Evolutionary conservation across 37 sponge, comb jelly and placozoan genomes (phyloP), one percentile per base, ranked within the genome.

Genomic region (Amphimedon queenslandica): DNA sequence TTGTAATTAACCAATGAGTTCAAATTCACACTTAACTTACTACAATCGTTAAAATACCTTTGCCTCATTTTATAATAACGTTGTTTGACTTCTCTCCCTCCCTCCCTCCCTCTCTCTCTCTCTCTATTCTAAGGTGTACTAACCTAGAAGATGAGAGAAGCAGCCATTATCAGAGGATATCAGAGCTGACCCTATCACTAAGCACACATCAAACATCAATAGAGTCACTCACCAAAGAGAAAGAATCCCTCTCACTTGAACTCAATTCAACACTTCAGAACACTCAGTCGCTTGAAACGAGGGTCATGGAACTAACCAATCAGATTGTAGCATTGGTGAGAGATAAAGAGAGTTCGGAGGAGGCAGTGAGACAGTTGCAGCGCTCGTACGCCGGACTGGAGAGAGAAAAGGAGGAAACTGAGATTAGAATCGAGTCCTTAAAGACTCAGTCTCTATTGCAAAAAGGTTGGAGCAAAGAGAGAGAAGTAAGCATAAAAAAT

Each of bases 401-500:
- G 5, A 53, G 84, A 16, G 84, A 77, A 40, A 84, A 84, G 57
- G 67, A 84, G 37, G 58, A 43, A 29, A 29, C 5, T 20, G 25
- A 24, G n/a, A 6, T 24, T 4, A 38, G 4, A 51, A 41, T 34
- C 18, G n/a, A 66, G 5, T 18, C 40, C 8, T 18, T 34, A 16
- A 28, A 66, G 67, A 23, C 3, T 33, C 23, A 37, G 39, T 3
- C 13, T 4, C 6, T 6, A 6, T 10, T 10, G 6, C 13, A 31
- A 37, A 29, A 10, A 23, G 38, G 4, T n/a, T 60, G 61, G 61
- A 60, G 5, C 28, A 11, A 60, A 60, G 61, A 77, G 10, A 27
- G 73, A 21, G 84, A 84, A 73, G 27, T 77, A 39, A 76, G 77
- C 31, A 69, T 55, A 6, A n/a, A 60, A 25, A n/a, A 60, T 60